Base-by-base conservation (phyloP, 2,113 vertebrate genomes). In the Syngnathus scovelli region DNA sequence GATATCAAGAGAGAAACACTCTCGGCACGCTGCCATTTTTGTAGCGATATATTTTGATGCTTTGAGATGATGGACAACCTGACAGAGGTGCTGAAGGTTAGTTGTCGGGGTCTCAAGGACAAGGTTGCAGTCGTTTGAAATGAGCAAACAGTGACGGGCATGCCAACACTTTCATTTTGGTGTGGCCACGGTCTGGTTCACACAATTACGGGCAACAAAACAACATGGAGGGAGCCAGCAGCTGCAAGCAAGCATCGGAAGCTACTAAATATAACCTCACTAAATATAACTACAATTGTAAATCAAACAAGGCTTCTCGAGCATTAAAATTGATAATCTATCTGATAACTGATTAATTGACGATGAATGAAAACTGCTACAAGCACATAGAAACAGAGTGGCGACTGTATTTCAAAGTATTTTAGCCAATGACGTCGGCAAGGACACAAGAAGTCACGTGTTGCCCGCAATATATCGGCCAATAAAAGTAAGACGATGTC, bases 1-100 rank as follows among this genome's bases (percentile, higher is more conserved):
- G 78, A 74, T 80, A 85, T 89, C 77, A 87, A 87, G 85, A 84
- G 60, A 61, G 2, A 73, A 46, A 85, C 21, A 46, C 2, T 7
- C 39, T 43, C 18, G 27, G 65, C 37, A 18, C 4, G 1, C 9
- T 37, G 37, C 69, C 1, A 27, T 23, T 33, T 61, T 41, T 54
- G 6, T 33, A 13, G 21, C 33, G 16, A 56, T 33, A 33, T 12
- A 36, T 16, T 5, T 23, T 8, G 36, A 11, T 48, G 13, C 7
- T 13, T 60, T 10, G 6, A 59, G 33, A 38, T 66, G 72, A 85
- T 33, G 54, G 72, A 78, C 43, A 49, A 59, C 64, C 61, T 72
- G 7, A 1, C 49, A 3, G 68, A 33, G 61, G 36, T 16, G 16
- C 60, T 58, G 54, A 75, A 76, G 71, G 69, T 75, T 69, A 51